Evolutionary conservation across 2,797 vertebrate species (phyloP).

Genomic region (Pogoniulus pusillus): DNA sequence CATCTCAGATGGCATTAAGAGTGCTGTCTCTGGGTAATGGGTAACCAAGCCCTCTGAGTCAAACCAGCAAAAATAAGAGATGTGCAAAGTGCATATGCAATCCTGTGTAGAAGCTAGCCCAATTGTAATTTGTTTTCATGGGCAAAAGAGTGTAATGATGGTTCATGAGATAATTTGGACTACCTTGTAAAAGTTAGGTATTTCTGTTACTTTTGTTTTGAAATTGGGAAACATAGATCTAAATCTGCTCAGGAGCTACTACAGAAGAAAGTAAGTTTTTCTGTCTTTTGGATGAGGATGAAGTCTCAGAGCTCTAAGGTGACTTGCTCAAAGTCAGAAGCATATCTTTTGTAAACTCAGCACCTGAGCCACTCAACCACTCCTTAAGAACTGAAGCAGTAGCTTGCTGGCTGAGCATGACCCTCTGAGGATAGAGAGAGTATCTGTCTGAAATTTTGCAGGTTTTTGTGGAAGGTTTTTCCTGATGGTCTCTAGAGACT

Average conservation of each 20-base stretch:
- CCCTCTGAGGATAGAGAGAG: not conserved
- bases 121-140: not conserved
- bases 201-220: not conserved
- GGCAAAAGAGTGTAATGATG: not conserved
- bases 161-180: not conserved
- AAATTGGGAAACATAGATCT: not conserved
- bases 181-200: not conserved
- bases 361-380: not conserved
- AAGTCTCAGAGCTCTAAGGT: not conserved
- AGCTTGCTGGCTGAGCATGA: not conserved
- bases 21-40: not conserved
- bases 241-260: not conserved
- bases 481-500: not conserved
- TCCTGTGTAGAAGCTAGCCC: not conserved
- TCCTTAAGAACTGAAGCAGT: not conserved
- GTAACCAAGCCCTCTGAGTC: not conserved
- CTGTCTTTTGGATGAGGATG: not conserved
- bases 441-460: not conserved
- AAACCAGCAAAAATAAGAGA: not conserved
- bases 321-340: not conserved
- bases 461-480: not conserved
- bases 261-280: not conserved
- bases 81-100: not conserved
- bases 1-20: not conserved
- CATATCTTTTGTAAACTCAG: not conserved